These are phyloP conservation scores for Calameuta filiformis DNA, from an alignment of 2,888 invertebrate species.

Conservation along the genomic window DNA sequence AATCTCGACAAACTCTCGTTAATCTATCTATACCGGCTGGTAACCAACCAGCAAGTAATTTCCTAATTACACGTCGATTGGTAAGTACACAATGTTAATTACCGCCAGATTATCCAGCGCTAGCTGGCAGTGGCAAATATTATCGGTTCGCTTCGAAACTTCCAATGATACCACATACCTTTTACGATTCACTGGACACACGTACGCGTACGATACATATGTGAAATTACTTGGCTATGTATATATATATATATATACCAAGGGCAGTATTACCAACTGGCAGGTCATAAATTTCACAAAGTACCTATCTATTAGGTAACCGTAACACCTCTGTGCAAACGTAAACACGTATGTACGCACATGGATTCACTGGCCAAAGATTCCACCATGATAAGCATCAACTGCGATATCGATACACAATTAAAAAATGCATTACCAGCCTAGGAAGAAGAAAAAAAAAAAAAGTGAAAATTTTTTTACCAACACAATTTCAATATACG, in stretches of 20 bases:
- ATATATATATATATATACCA: not conserved
- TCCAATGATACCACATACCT: not conserved
- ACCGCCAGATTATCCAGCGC: not conserved
- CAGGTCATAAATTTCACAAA: not conserved
- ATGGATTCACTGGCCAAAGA: not conserved
- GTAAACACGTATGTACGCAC: not conserved
- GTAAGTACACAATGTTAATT: constrained; percentile 22
- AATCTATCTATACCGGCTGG: not conserved
- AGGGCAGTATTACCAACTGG: not conserved
- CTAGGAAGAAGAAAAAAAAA: not conserved
- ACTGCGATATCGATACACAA: not conserved
- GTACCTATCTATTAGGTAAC: not conserved
- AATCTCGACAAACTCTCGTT: not conserved
- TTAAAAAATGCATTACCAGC: not conserved
- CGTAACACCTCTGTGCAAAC: not conserved
- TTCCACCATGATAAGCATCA: not conserved
- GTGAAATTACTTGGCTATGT: not conserved
- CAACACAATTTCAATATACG: not conserved
- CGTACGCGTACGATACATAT: not conserved
- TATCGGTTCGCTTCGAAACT: not conserved
- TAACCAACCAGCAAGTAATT: constrained; percentile 15
- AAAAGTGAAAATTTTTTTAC: not conserved
- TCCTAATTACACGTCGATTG: constrained; percentile 24
- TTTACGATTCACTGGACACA: not conserved
- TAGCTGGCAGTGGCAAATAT: not conserved